These are phyloP conservation scores for Limenitis camilla DNA, from an alignment of 2,888 invertebrate genomes.

Conservation along the genomic window DNA sequence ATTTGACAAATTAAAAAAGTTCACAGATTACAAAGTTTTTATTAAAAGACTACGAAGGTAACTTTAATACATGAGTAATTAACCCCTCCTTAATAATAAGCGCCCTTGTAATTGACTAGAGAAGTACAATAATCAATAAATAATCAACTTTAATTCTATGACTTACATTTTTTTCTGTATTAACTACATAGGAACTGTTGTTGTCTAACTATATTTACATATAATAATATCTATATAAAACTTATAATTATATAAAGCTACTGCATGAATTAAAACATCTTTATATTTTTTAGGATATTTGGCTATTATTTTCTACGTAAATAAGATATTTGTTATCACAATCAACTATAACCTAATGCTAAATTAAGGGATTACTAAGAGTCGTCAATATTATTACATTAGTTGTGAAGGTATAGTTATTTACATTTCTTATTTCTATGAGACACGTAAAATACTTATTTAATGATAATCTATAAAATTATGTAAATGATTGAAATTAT, in stretches of 20 bases:
- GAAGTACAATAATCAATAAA: constrained; percentile 54
- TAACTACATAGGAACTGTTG: constrained; percentile 44
- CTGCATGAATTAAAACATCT: neutral
- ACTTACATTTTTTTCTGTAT: constrained; percentile 17
- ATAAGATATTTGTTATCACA: constrained; percentile 3
- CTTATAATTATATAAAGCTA: no score
- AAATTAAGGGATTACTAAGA: no score
- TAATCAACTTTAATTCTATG: constrained; percentile 44
- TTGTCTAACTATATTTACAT: constrained; percentile 20
- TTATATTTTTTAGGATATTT: neutral
- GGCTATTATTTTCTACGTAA: neutral
- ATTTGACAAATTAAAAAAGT: neutral
- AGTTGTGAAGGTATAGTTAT: neutral
- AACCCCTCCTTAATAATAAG: constrained; percentile 57
- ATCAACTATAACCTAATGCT: neutral
- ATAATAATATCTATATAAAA: neutral
- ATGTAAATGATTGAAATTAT: no score
- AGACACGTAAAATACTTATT: neutral
- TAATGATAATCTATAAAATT: neutral
- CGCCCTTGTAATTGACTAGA: constrained; percentile 60
- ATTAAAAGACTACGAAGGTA: neutral
- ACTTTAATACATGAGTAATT: constrained; percentile 30
- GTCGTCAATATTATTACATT: no score
- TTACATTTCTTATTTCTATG: neutral
- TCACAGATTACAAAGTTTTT: neutral